Evolutionary conservation across 2,113 vertebrate species (phyloP).

Genomic region (Actenoides lindsayi): DNA sequence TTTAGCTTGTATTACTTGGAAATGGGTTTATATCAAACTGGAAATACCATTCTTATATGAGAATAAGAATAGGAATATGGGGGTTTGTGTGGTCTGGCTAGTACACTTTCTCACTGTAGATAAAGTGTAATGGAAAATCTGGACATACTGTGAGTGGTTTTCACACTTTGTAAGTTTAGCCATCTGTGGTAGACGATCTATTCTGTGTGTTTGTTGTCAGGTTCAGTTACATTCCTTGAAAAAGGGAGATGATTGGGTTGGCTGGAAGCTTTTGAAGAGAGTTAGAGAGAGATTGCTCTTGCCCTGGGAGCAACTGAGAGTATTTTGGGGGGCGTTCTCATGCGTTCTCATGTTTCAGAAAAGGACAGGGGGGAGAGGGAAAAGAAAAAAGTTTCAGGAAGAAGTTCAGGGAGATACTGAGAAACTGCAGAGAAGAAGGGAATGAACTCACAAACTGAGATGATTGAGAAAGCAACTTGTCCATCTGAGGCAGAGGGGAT

Average conservation of each 20-base stretch:
- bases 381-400: neutral
- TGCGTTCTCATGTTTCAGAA: neutral
- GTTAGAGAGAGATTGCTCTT: neutral
- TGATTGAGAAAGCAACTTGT: neutral
- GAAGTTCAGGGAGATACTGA: neutral
- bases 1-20: neutral
- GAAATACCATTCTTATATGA: neutral
- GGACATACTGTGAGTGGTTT: conserved; percentile 50
- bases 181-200: conserved; percentile 52
- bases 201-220: conserved; percentile 11
- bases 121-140: conserved; percentile 31
- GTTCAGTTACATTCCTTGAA: conserved; percentile 13
- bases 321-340: neutral
- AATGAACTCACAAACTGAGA: neutral
- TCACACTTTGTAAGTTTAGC: conserved; percentile 38
- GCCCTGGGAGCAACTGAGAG: neutral
- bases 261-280: neutral
- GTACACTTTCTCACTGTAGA: neutral
- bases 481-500: neutral
- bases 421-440: neutral
- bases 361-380: neutral
- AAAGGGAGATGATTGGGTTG: neutral
- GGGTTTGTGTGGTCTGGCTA: conserved; percentile 35
- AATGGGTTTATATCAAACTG: neutral
- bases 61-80: neutral